A percentile compares a stretch with the other conserved stretches of the same genome.
Conservation (phyloP, 2,888 invertebrate species). For the Penaeus monodon region DNA sequence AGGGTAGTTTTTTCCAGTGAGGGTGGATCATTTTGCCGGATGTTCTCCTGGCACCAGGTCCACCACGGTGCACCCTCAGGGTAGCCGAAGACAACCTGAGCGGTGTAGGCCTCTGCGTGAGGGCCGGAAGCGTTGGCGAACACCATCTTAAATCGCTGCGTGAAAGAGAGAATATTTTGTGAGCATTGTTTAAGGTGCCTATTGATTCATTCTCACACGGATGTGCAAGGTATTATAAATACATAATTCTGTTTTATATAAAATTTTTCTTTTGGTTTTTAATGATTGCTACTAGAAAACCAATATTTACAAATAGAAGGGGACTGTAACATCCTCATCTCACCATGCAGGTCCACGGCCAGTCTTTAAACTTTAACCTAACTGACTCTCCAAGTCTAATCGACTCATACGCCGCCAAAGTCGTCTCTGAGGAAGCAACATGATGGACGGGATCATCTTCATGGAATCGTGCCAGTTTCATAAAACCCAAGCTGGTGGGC, state of each 20-base stretch:
- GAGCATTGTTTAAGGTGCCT: neutral
- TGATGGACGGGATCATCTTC: no score
- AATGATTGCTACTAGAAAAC: neutral
- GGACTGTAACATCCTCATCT: no score
- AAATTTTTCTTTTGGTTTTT: constrained; percentile 5
- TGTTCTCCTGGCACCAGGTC: constrained; percentile 66
- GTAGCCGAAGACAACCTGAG: constrained; percentile 4
- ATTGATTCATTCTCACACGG: neutral
- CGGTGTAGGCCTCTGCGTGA: neutral
- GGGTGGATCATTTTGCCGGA: constrained; percentile 67
- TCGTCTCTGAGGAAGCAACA: no score
- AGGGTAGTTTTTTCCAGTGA: constrained; percentile 68
- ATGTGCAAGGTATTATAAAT: neutral
- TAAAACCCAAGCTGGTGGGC: no score
- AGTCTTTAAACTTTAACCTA: no score
- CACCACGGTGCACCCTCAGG: constrained; percentile 68
- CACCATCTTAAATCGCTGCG: neutral
- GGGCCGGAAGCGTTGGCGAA: neutral
- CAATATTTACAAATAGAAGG: no score
- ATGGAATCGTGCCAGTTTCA: no score
- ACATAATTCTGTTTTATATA: constrained; percentile 30
- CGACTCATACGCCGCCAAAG: no score
- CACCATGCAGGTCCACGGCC: no score
- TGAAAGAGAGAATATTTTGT: neutral
- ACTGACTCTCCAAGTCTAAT: no score